phyloP scores from a whole-genome alignment of 2,888 invertebrate species.

The Agrilus mali region DNA sequence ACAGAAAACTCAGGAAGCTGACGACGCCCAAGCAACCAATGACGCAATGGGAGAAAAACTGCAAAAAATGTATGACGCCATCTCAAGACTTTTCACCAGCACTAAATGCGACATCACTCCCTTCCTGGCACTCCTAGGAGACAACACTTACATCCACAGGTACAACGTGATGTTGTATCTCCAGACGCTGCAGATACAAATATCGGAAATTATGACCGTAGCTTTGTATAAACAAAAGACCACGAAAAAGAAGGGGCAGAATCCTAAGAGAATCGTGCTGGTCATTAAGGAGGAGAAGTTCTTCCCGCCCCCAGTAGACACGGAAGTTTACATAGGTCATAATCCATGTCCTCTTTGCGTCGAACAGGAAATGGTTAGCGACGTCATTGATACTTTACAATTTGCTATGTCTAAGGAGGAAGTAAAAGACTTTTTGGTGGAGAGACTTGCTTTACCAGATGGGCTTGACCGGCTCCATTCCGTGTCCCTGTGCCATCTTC shows the following conservation, averaged over 20 bases:
- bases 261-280: neutral
- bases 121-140: slow-evolving; percentile 54
- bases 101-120: slow-evolving; percentile 63
- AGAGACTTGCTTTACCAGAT: slow-evolving; percentile 26
- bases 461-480: slow-evolving; percentile 34
- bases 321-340: neutral
- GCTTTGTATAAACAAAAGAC: slow-evolving; percentile 22
- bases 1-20: too few species aligned
- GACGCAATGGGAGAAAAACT: too few species aligned
- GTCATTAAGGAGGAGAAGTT: neutral
- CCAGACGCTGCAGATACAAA: slow-evolving; percentile 61
- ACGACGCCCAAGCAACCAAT: too few species aligned
- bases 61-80: slow-evolving; percentile 9
- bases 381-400: slow-evolving; percentile 35
- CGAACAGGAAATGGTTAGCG: slow-evolving; percentile 38
- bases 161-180: slow-evolving; percentile 67
- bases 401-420: slow-evolving; percentile 28
- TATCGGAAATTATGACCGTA: slow-evolving; percentile 45
- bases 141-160: slow-evolving; percentile 51
- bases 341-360: slow-evolving; percentile 25
- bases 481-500: slow-evolving; percentile 39
- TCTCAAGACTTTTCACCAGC: slow-evolving; percentile 43
- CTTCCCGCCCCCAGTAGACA: neutral
- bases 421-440: slow-evolving; percentile 27
- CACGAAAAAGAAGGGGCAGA: neutral